These are phyloP conservation scores for Sebastes trivittatus DNA, from an alignment of 2,797 vertebrate species.

Conservation along the genomic window DNA sequence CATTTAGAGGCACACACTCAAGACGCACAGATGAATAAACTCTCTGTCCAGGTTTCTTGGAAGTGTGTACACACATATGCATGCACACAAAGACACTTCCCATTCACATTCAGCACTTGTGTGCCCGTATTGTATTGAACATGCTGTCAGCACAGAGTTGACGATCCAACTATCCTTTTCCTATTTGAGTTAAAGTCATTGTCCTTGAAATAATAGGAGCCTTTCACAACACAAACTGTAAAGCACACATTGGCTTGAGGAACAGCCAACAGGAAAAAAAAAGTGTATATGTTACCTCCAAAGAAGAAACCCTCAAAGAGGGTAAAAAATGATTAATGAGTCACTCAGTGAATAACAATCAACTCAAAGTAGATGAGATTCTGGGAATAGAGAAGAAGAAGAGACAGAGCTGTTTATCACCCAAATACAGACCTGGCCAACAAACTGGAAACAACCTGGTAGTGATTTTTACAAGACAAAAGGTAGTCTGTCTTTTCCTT, in stretches of 20 bases:
- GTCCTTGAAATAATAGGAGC: slow-evolving; percentile 41
- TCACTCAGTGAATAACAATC: slow-evolving; percentile 39
- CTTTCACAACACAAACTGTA: slow-evolving; percentile 40
- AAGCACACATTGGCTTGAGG: slow-evolving; percentile 30
- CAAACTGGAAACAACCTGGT: slow-evolving; percentile 73
- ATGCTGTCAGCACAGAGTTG: slow-evolving; percentile 24
- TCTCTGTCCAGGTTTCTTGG: slow-evolving; percentile 57
- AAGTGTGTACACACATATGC: slow-evolving; percentile 12
- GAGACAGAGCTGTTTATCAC: slow-evolving; percentile 66
- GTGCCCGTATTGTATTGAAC: slow-evolving; percentile 21
- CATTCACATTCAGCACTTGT: slow-evolving; percentile 17
- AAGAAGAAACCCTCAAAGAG: slow-evolving; percentile 35
- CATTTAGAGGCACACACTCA: slow-evolving; percentile 52
- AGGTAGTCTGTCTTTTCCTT: slow-evolving; percentile 74
- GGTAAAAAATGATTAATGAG: slow-evolving; percentile 50
- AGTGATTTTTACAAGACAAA: slow-evolving; percentile 80
- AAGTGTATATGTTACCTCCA: slow-evolving; percentile 26
- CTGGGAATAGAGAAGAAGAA: slow-evolving; percentile 50
- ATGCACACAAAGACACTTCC: slow-evolving; percentile 24
- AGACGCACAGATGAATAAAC: slow-evolving; percentile 56
- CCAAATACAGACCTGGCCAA: slow-evolving; percentile 60
- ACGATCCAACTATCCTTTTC: slow-evolving; percentile 39
- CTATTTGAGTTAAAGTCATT: slow-evolving; percentile 27
- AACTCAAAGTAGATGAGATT: slow-evolving; percentile 47
- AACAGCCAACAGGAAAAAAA: neutral